These are phyloP conservation scores for Lepisosteus oculatus DNA, from an alignment of 2,113 vertebrate genomes.

Conservation along the genomic window DNA sequence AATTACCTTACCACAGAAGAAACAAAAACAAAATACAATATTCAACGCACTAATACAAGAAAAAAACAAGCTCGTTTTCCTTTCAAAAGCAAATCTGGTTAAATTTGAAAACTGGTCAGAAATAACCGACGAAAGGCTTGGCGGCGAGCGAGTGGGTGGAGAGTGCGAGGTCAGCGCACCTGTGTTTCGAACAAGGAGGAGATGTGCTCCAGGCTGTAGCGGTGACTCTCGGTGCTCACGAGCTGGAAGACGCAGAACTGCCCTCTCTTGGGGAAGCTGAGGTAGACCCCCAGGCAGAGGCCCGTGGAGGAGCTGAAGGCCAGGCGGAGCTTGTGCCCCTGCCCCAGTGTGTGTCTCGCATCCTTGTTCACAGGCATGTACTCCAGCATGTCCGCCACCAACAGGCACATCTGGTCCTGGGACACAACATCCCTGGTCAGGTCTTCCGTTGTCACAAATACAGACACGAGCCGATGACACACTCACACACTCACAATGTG, in stretches of 20 bases:
- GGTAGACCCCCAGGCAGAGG: conserved; percentile 79
- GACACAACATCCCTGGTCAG: not conserved
- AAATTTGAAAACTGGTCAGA: no score
- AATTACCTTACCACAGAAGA: not conserved
- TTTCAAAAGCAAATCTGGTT: no score
- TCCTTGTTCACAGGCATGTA: conserved; percentile 79
- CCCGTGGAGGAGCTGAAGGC: conserved; percentile 76
- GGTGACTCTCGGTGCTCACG: conserved; percentile 76
- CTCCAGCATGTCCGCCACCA: conserved; percentile 86
- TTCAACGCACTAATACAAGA: no score
- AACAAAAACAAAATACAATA: not conserved
- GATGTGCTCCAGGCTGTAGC: conserved; percentile 88
- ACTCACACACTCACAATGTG: not conserved
- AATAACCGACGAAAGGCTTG: no score
- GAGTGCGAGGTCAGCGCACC: conserved; percentile 52
- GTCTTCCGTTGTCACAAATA: not conserved
- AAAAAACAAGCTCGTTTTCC: no score
- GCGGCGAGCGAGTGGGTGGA: not conserved
- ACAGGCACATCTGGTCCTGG: conserved; percentile 86
- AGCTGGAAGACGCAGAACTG: conserved; percentile 93
- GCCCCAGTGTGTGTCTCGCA: conserved; percentile 62
- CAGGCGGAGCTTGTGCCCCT: conserved; percentile 75
- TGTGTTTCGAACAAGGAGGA: conserved; percentile 83
- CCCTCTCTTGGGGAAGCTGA: conserved; percentile 74
- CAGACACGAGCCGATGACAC: not conserved